Conservation (phyloP, 1,140 invertebrate species). For the Linepithema humile region DNA sequence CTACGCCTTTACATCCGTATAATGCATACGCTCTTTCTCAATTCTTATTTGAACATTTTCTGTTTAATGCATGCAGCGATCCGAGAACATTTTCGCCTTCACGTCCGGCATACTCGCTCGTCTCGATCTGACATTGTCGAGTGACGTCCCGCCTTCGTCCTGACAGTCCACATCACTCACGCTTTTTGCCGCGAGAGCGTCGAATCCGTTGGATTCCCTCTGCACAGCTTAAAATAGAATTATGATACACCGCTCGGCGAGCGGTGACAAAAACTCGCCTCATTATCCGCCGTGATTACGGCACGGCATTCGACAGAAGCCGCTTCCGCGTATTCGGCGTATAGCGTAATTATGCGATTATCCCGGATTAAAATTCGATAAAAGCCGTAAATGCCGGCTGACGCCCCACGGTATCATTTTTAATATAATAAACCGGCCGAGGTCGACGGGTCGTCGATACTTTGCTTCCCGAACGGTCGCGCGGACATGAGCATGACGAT, state of each 20-base stretch:
- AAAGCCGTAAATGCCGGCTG: slow-evolving; percentile 17
- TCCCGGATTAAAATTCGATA: slow-evolving; percentile 47
- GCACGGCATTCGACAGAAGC: slow-evolving; percentile 19
- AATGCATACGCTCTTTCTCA: neutral
- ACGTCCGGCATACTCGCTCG: neutral
- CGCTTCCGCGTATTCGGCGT: slow-evolving; percentile 46
- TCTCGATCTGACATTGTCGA: slow-evolving; percentile 16
- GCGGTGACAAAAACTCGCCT: slow-evolving; percentile 46
- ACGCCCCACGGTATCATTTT: slow-evolving; percentile 33
- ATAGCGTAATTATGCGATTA: slow-evolving; percentile 43
- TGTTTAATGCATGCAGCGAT: neutral
- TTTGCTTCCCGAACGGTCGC: neutral
- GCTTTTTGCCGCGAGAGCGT: slow-evolving; percentile 31
- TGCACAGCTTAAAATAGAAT: slow-evolving; percentile 44
- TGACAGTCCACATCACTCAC: slow-evolving; percentile 36
- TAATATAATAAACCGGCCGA: slow-evolving; percentile 14
- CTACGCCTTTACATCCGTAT: neutral
- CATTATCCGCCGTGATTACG: slow-evolving; percentile 49
- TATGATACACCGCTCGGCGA: slow-evolving; percentile 10
- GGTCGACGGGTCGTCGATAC: slow-evolving; percentile 22
- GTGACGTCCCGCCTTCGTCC: slow-evolving; percentile 27
- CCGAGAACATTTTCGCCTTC: neutral
- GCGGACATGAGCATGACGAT: slow-evolving; percentile 20
- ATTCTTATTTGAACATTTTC: neutral
- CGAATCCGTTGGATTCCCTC: slow-evolving; percentile 18